Conservation (phyloP, 2,888 invertebrate genomes). For the Pseudococcus jackbeardsleyi region DNA sequence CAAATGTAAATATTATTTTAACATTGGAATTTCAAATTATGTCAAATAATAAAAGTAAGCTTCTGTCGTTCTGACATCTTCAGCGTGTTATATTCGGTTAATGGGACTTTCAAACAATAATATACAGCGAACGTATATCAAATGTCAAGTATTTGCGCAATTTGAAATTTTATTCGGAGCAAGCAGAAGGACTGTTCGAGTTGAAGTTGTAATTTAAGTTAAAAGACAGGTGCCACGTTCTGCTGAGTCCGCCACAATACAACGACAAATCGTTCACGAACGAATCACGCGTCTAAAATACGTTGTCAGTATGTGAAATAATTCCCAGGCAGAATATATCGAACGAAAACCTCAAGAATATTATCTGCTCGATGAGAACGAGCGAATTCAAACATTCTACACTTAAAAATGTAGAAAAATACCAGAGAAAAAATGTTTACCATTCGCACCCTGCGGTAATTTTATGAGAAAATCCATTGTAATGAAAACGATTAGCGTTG, state of each 20-base stretch:
- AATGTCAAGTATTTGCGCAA: slow-evolving; percentile 51
- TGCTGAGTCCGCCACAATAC: slow-evolving; percentile 25
- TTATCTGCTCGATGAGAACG: not conserved
- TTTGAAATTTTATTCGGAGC: slow-evolving; percentile 19
- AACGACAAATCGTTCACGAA: slow-evolving; percentile 55
- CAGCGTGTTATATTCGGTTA: slow-evolving; percentile 46
- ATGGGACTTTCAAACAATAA: slow-evolving; percentile 57
- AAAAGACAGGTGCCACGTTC: slow-evolving; percentile 58
- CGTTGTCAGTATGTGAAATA: not conserved
- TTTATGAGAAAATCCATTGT: slow-evolving; percentile 16
- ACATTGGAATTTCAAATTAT: slow-evolving; percentile 39
- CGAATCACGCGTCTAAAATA: slow-evolving; percentile 28
- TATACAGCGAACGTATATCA: slow-evolving; percentile 56
- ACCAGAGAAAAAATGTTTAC: not conserved
- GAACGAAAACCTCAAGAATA: not conserved
- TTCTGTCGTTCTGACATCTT: slow-evolving; percentile 45
- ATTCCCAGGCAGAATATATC: no score
- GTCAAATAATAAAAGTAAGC: slow-evolving; percentile 52
- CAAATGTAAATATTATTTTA: slow-evolving; percentile 49
- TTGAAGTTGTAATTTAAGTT: slow-evolving; percentile 46
- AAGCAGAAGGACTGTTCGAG: slow-evolving; percentile 49
- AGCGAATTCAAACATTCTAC: not conserved
- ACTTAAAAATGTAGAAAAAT: not conserved
- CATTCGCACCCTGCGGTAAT: not conserved
- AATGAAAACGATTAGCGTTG: slow-evolving; percentile 42